Base-by-base conservation (phyloP, 2,888 invertebrate genomes). In the Buathra laborator region DNA sequence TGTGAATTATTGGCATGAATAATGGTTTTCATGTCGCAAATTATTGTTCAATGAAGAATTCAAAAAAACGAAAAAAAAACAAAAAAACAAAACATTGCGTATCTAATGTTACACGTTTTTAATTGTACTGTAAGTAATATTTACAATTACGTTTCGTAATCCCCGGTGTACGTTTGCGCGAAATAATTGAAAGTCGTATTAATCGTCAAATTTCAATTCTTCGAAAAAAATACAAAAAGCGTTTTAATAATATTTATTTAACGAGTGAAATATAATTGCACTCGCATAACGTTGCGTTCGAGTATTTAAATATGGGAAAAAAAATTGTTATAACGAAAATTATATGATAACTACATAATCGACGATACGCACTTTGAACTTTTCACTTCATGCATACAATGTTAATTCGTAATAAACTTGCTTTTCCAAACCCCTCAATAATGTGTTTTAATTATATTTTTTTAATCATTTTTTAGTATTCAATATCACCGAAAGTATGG, bases 261-360 rank as follows among this genome's bases (percentile, higher is more conserved):
- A 76, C n/a, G 84, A 78, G 84, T 81, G 84, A 77, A 84, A 81
- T 84, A 7, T 70, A 74, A 81, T 84, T 78, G 77, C 84, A 81
- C 72, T 84, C 77, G 6, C 24, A 37, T 64, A 7, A 19, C 37
- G 56, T 81, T 16, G 67, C 46, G 62, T 81, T 77, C 59, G 32
- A 72, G 37, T 48, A 53, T 32, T 70, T 70, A 37, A 82, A 48
- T 66, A 74, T 74, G 75, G 59, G 43, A 10, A 75, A 46, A 56
- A 56, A 46, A 48, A 81, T 84, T 79, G 82, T 75, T 82, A 82
- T 59, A 44, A 53, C 48, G 19, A 77, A 53, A 32, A 83, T 53
- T 48, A 37, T 80, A 78, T 53, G 62, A 59, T 78, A 48, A 74
- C 10, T 32, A 67, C 74, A 53, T 66, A 84, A 67, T 53, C 37